These are phyloP conservation scores for Papilio helenus DNA, from an alignment of 1,140 invertebrate species.

Conservation along the genomic window DNA sequence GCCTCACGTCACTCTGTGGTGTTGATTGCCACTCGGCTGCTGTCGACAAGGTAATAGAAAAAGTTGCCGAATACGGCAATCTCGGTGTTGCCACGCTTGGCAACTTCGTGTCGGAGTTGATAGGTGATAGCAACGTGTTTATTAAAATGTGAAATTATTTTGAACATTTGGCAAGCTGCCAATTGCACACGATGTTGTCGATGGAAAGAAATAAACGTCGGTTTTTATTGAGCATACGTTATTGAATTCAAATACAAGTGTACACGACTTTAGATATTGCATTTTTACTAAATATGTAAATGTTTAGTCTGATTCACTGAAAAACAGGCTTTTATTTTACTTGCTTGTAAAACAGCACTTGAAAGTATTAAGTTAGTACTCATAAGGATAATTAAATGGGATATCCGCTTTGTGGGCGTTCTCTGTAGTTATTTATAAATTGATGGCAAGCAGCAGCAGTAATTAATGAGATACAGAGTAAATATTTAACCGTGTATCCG, in stretches of 20 bases:
- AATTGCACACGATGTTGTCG: neutral
- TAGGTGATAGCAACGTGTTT: conserved; percentile 55
- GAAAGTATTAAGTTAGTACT: neutral
- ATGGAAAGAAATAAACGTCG: neutral
- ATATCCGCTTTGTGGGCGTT: neutral
- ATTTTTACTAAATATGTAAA: no score
- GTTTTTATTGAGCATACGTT: neutral
- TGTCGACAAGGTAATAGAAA: conserved; percentile 57
- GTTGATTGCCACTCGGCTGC: conserved; percentile 59
- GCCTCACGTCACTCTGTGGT: conserved; percentile 58
- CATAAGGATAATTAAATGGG: neutral
- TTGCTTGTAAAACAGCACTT: neutral
- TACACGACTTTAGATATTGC: neutral
- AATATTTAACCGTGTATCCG: conserved; percentile 36
- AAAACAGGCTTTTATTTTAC: neutral
- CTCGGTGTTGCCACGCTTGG: conserved; percentile 46
- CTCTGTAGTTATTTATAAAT: conserved; percentile 7
- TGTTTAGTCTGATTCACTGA: neutral
- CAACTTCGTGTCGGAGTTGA: conserved; percentile 46
- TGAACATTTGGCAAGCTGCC: conserved; percentile 21
- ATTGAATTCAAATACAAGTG: neutral
- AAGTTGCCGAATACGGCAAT: conserved; percentile 45
- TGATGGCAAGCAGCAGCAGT: neutral
- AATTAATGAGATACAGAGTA: conserved; percentile 21
- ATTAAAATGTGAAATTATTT: conserved; percentile 40